Evolutionary conservation across 2,797 vertebrate species (phyloP), one percentile per base, ranked within the genome.

Genomic region (Tokudaia muenninki): DNA sequence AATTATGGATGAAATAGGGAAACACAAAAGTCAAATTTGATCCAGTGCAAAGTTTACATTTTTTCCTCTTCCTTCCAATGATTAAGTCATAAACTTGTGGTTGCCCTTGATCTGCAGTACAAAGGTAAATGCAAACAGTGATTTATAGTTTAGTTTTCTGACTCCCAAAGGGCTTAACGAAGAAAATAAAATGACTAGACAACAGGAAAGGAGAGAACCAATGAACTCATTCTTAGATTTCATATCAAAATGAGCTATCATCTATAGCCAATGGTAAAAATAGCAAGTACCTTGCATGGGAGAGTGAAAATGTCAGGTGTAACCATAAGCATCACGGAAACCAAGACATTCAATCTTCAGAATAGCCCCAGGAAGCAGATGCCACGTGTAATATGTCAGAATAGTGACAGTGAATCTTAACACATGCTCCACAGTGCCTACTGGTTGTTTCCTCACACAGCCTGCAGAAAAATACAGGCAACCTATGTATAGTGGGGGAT

Each of bases 341-440:
- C 61, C 17, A 41, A 59, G 8, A 91, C 9, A 90, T 83, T 91
- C 82, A 80, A 72, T 96, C 10, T 22, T 93, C n/a, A 87, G 37
- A 86, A 57, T 78, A 65, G 44, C 0, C 7, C 87, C 52, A 17
- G 55, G 13, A 34, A 4, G 4, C 47, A 79, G 84, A 37, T 1
- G 78, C 37, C 79, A 24, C 61, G 57, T 0, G 52, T 72, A 84
- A 29, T n/a, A 26, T 9, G 34, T 26, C 14, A 89, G 50, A 44
- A 13, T 29, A 92, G 47, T 61, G 13, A 41, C 1, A 1, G 2
- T 67, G 57, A 14, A 65, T 31, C 13, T 52, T 72, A 83, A 59
- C 26, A 24, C 6, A n/a, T 22, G 12, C 21, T 65, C 83, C 70
- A 80, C 89, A 90, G 31, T 65, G 22, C 29, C 1, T 52, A 34